These are phyloP conservation scores for Murina feae DNA, from an alignment of 2,113 vertebrate genomes.

Conservation along the genomic window DNA sequence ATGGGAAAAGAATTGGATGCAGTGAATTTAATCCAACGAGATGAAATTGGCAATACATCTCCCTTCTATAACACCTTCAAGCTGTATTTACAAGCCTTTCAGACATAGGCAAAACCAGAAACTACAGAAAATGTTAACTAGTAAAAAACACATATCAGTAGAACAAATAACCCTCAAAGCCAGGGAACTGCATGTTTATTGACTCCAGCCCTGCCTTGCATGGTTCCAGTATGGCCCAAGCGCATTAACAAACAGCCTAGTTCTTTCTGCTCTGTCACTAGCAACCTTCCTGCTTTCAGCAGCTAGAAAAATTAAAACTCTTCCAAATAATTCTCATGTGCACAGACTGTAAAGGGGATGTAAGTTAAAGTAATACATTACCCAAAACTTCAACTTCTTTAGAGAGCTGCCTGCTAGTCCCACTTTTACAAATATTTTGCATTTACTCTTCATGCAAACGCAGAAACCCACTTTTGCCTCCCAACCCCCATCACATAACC, in stretches of 20 bases:
- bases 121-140: constrained; percentile 37
- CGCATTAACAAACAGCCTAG: constrained; percentile 69
- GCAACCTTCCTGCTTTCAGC: constrained; percentile 75
- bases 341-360: constrained; percentile 79
- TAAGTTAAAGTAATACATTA: constrained; percentile 82
- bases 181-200: constrained; percentile 44
- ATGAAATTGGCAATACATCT: background rate
- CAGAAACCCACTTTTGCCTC: background rate
- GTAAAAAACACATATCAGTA: constrained; percentile 56
- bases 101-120: constrained; percentile 56
- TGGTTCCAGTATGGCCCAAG: constrained; percentile 53
- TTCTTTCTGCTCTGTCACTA: constrained; percentile 76
- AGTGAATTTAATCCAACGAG: background rate
- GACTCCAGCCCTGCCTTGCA: constrained; percentile 58
- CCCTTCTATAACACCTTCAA: background rate
- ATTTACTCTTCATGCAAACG: background rate
- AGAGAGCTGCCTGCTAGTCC: constrained; percentile 50
- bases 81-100: constrained; percentile 50
- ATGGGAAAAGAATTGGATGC: background rate
- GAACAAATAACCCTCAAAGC: constrained; percentile 62
- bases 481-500: background rate
- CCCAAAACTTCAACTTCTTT: constrained; percentile 60
- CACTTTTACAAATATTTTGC: constrained; percentile 37
- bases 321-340: constrained; percentile 81
- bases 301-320: constrained; percentile 81